Base-by-base conservation (phyloP, 1,140 invertebrate species). In the Drosophila equinoxialis region DNA sequence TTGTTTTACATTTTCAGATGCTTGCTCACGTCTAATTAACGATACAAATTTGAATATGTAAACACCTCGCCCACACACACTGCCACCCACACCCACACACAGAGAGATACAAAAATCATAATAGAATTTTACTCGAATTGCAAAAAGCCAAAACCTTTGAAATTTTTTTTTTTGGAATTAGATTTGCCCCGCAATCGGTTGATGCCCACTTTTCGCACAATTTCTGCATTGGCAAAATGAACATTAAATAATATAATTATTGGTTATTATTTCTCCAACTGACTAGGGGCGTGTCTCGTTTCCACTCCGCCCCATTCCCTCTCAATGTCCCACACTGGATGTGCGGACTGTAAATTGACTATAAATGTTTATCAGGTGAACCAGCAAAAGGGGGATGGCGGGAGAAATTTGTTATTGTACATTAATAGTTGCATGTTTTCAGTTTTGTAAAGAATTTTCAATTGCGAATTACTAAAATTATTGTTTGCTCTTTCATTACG, bases 1-100 rank as follows among this genome's bases (percentile, higher is more conserved):
- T 62, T 59, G 57, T 59, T 59, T 20, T 20, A 59, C 33, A 59
- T 39, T 59, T 59, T 37, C 14, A 37, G 37, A 37, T 65, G 61
- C 42, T 69, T 68, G 70, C 63, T 13, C 63, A 77, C 60, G 61
- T 70, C 62, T 77, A 77, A 77, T 77, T 74, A 77, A 74, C 74
- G 65, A 33, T 54, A 51, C 68, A 68, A 26, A 20, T 17, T 58
- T 35, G 30, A 58, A 61, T 42, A 42, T 61, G 59, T n/a, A 23
- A 11, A 39, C 60, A 62, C 11, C 2, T 13, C 37, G 3, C 37
- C 10, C 37, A 37, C 23, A 23, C 35, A 61, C 14, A 39, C 57
- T 10, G 7, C 0, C 14, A 48, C 45, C 1, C 35, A 51, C 13
- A 60, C 10, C 20, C 10, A n/a, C 23, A 0, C 23, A 26, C 3